phyloP scores from a whole-genome alignment of 2,888 invertebrate genomes.

The Meandrusa payeni region DNA sequence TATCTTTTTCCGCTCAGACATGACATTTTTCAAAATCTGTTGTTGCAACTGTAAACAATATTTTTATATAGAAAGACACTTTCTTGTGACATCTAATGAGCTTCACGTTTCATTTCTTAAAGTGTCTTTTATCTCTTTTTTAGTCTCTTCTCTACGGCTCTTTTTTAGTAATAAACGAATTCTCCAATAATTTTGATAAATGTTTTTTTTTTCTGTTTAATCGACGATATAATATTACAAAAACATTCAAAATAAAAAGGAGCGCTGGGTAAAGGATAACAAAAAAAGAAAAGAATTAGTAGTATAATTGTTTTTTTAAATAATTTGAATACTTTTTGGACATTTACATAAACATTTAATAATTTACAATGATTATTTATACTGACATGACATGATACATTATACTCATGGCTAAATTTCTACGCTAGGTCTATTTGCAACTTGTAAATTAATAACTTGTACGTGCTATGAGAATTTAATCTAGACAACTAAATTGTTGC shows the following conservation, averaged over 20 bases:
- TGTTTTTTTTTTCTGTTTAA: too few species aligned
- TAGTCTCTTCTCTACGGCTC: too few species aligned
- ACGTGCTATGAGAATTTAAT: conserved; percentile 75
- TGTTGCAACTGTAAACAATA: too few species aligned
- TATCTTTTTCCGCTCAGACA: too few species aligned
- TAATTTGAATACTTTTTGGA: conserved; percentile 82
- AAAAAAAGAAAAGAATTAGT: conserved; percentile 71
- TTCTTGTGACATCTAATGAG: too few species aligned
- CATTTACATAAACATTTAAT: conserved; percentile 82
- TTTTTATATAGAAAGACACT: too few species aligned
- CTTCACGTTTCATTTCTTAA: too few species aligned
- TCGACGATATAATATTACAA: too few species aligned
- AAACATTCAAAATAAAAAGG: conserved; percentile 33
- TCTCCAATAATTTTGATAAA: too few species aligned
- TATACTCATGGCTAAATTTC: conserved; percentile 68
- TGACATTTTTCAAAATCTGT: too few species aligned
- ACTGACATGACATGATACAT: conserved; percentile 78
- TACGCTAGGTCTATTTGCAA: conserved; percentile 77
- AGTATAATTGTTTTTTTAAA: conserved; percentile 78
- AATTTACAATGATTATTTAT: conserved; percentile 81
- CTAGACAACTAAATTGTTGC: conserved; percentile 71
- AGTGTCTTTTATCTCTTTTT: too few species aligned
- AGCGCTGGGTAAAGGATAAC: conserved; percentile 53
- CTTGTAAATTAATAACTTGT: conserved; percentile 69
- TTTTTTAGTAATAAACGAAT: too few species aligned